Conservation (phyloP, 2,888 invertebrate genomes). For the Scaptodrosophila latifasciaeformis region DNA sequence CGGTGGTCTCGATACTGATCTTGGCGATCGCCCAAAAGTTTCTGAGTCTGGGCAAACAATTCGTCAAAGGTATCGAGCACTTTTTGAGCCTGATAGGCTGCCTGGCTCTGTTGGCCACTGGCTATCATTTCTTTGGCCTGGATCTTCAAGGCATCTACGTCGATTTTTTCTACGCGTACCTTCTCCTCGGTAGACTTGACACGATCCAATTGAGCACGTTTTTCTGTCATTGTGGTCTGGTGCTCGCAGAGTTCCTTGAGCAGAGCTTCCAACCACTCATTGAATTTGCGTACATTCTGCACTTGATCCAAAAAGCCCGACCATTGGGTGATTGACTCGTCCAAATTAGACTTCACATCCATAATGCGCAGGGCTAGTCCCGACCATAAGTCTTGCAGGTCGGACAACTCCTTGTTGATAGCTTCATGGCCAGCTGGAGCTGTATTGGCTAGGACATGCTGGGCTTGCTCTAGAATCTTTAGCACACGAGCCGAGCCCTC, state of each 20-base stretch:
- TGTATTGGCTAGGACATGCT: constrained; percentile 92
- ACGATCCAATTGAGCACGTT: constrained; percentile 88
- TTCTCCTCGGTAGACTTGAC: constrained; percentile 91
- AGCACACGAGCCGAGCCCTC: constrained; percentile 93
- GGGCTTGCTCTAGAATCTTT: constrained; percentile 91
- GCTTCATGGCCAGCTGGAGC: constrained; percentile 90
- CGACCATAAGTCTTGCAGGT: constrained; percentile 94
- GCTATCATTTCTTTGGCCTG: constrained; percentile 90
- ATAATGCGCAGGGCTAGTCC: constrained; percentile 89
- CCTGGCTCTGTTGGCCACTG: constrained; percentile 88
- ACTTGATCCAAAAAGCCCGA: constrained; percentile 92
- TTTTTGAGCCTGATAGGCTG: constrained; percentile 88
- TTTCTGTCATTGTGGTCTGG: constrained; percentile 89
- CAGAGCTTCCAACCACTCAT: constrained; percentile 85
- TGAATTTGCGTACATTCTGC: constrained; percentile 87
- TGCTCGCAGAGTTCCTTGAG: constrained; percentile 84
- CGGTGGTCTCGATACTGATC: constrained; percentile 92
- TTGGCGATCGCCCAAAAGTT: constrained; percentile 85
- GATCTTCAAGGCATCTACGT: constrained; percentile 89
- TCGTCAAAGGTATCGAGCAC: constrained; percentile 89
- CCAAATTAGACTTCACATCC: constrained; percentile 90
- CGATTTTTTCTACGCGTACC: constrained; percentile 90
- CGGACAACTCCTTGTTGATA: constrained; percentile 88
- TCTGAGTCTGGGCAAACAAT: constrained; percentile 85
- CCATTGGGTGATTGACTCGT: constrained; percentile 94